Conservation (phyloP, 2,797 vertebrate species). For the Halcyon chelicuti region DNA sequence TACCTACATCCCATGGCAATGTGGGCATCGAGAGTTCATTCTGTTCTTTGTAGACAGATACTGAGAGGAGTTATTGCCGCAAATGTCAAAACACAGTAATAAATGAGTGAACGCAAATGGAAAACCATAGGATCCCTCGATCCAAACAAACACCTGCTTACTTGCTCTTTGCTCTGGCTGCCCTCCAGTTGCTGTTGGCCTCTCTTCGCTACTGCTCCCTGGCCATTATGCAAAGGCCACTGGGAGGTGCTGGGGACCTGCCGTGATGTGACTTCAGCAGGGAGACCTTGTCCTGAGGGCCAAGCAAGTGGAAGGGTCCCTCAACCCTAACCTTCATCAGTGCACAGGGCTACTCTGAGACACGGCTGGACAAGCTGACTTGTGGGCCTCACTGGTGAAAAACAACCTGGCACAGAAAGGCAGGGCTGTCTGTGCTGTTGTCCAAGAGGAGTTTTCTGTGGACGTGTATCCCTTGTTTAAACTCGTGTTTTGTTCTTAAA, state of each 20-base stretch:
- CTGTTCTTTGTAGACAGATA: background rate
- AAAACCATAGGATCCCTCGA: background rate
- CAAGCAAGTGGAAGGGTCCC: background rate
- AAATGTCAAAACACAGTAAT: background rate
- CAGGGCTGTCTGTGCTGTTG: background rate
- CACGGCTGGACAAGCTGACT: background rate
- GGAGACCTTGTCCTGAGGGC: background rate
- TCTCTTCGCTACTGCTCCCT: background rate
- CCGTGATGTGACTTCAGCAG: rapidly evolving
- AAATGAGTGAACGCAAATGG: background rate
- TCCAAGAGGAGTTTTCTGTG: background rate
- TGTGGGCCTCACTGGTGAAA: rapidly evolving
- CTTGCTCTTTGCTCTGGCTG: background rate
- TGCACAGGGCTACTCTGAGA: background rate
- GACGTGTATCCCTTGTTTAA: background rate
- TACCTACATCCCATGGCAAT: background rate
- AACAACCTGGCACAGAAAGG: background rate
- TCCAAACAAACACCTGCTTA: background rate
- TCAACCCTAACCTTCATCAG: background rate
- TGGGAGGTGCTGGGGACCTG: rapidly evolving
- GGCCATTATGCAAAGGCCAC: background rate
- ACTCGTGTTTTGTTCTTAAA: background rate
- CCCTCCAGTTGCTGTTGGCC: background rate
- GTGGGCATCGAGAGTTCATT: background rate
- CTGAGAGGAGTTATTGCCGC: background rate